These are phyloP conservation scores for Orgyia antiqua DNA, from an alignment of 2,888 invertebrate species.

Conservation along the genomic window DNA sequence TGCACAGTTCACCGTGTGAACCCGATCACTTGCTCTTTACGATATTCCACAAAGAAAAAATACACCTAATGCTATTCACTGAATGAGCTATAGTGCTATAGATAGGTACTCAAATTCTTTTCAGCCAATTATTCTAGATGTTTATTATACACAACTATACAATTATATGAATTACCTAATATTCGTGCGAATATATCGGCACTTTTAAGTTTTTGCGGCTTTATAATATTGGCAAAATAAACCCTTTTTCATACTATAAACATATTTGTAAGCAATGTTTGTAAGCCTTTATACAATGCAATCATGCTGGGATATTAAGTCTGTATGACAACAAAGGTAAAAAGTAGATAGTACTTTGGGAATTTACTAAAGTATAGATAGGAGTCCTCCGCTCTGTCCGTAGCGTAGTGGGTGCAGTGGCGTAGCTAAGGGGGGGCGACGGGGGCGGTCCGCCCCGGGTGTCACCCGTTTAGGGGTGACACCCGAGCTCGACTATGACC, in stretches of 20 bases:
- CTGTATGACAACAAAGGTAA: too few relatives aligned
- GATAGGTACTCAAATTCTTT: conserved; percentile 20
- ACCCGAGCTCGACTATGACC: too few relatives aligned
- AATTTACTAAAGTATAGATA: too few relatives aligned
- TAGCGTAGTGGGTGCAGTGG: too few relatives aligned
- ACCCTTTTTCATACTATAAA: background rate
- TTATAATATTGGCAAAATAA: background rate
- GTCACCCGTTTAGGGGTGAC: too few relatives aligned
- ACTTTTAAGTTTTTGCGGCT: conserved; percentile 12
- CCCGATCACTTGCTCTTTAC: conserved; percentile 49
- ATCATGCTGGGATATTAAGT: too few relatives aligned
- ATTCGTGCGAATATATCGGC: conserved; percentile 17
- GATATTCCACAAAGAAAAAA: conserved; percentile 41
- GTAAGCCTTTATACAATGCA: too few relatives aligned
- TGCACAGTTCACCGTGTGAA: conserved; percentile 55
- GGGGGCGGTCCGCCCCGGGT: too few relatives aligned
- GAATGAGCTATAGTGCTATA: conserved; percentile 21
- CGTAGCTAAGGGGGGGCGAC: too few relatives aligned
- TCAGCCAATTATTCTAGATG: conserved; percentile 19
- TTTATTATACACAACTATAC: conserved; percentile 14
- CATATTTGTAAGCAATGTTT: too few relatives aligned
- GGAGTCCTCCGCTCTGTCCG: too few relatives aligned
- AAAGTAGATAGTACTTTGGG: too few relatives aligned
- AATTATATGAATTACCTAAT: conserved; percentile 7
- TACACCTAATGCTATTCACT: conserved; percentile 30